A percentile compares a stretch with the other conserved stretches of the same genome.
Evolutionary conservation across 2,797 vertebrate genomes (phyloP).

Genomic region (Nannoperca australis): DNA sequence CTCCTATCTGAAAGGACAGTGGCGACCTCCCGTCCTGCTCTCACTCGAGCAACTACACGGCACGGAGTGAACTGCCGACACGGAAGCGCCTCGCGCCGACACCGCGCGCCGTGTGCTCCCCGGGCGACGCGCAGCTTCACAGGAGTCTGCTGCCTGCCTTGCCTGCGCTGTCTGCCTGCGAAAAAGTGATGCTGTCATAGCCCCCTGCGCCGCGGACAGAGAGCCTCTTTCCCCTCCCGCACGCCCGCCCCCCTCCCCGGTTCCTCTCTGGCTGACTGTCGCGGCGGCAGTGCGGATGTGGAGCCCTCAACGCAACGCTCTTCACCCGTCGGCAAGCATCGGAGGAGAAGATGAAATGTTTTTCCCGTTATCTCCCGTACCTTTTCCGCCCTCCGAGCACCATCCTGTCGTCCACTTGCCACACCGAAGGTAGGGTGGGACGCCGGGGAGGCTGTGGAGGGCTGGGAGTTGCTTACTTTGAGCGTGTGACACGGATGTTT

Average conservation of each 20-base stretch:
- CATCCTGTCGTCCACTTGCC: conserved; percentile 95
- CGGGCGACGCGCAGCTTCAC: conserved; percentile 53
- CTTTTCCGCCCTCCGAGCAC: conserved; percentile 95
- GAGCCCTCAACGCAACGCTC: conserved; percentile 80
- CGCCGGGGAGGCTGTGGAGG: conserved; percentile 54
- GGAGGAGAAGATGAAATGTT: conserved; percentile 96
- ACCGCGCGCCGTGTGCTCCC: conserved; percentile 54
- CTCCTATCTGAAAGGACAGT: conserved; percentile 58
- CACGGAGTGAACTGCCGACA: conserved; percentile 38
- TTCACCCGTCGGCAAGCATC: conserved; percentile 73
- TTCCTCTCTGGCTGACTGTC: conserved; percentile 68
- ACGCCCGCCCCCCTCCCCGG: conserved; percentile 38
- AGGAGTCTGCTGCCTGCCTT: conserved; percentile 52
- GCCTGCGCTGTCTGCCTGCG: conserved; percentile 40
- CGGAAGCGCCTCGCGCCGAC: conserved; percentile 53
- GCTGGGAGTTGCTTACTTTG: conserved; percentile 72
- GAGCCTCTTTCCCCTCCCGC: conserved; percentile 63
- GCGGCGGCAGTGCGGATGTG: conserved; percentile 84
- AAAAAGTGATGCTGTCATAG: conserved; percentile 84
- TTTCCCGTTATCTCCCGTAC: conserved; percentile 96
- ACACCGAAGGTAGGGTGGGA: conserved; percentile 93
- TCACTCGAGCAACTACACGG: conserved; percentile 35
- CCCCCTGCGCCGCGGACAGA: conserved; percentile 75
- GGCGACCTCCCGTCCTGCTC: conserved; percentile 60
- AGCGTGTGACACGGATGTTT: conserved; percentile 65